Percentiles rank a stretch among this genome's conserved stretches.
Conservation (phyloP, 2,888 invertebrate species). For the Apotomis betuletana region DNA sequence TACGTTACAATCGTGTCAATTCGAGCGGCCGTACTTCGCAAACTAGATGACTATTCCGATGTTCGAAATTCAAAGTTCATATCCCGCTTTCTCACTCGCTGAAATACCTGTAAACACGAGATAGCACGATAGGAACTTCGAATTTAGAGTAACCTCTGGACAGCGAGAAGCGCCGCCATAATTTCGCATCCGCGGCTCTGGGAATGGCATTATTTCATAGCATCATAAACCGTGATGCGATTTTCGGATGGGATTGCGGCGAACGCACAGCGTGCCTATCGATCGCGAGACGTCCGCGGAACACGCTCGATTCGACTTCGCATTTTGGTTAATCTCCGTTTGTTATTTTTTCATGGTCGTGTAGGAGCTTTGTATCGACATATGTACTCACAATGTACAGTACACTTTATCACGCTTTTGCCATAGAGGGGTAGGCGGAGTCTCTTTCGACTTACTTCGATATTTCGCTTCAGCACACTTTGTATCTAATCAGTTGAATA, state of each 20-base stretch:
- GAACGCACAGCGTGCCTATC: slow-evolving; percentile 49
- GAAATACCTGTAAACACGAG: too few relatives aligned
- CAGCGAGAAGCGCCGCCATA: slow-evolving; percentile 44
- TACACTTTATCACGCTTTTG: too few relatives aligned
- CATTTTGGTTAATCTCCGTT: background rate
- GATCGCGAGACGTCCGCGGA: slow-evolving; percentile 51
- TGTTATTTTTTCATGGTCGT: too few relatives aligned
- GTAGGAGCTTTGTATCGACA: too few relatives aligned
- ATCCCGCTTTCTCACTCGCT: too few relatives aligned
- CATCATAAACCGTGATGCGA: slow-evolving; percentile 57
- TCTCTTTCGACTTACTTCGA: too few relatives aligned
- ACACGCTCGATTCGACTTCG: slow-evolving; percentile 47
- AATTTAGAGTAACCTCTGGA: background rate
- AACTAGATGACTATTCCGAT: background rate
- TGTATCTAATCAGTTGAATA: too few relatives aligned
- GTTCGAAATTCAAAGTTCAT: too few relatives aligned
- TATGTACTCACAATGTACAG: too few relatives aligned
- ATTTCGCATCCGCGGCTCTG: slow-evolving; percentile 50
- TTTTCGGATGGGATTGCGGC: slow-evolving; percentile 58
- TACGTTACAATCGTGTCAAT: slow-evolving; percentile 1
- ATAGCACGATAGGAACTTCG: too few relatives aligned
- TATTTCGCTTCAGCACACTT: too few relatives aligned
- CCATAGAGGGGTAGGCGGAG: too few relatives aligned
- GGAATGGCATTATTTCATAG: slow-evolving; percentile 55
- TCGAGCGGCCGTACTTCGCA: background rate